A percentile compares a stretch with the other conserved stretches of the same genome.
Conservation (phyloP, 1,140 invertebrate species). For the Drosophila grimshawi region DNA sequence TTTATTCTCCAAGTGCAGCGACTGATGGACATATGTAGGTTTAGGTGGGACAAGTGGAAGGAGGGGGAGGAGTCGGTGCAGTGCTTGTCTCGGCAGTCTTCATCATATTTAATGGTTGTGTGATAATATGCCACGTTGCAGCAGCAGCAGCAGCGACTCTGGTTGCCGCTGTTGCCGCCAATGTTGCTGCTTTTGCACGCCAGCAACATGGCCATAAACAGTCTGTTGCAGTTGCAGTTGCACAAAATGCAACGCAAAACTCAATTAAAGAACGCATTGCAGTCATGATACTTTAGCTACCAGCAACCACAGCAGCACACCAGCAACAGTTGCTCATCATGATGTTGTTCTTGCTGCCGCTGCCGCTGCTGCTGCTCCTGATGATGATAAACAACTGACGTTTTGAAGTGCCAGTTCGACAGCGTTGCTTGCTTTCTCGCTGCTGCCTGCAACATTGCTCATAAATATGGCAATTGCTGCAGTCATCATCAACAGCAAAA, state of each 20-base stretch:
- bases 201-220: constrained; percentile 73
- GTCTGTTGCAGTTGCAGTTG: constrained; percentile 49
- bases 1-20: not conserved
- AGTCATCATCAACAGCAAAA: not conserved
- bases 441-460: constrained; percentile 42
- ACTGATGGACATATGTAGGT: constrained; percentile 17
- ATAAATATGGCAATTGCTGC: constrained; percentile 71
- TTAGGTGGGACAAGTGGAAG: not conserved
- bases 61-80: not conserved
- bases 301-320: too few species aligned
- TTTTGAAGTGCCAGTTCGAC: constrained; percentile 79
- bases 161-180: constrained; percentile 33
- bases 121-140: constrained; percentile 82
- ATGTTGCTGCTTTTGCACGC: constrained; percentile 39
- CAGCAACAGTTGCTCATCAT: constrained; percentile 25
- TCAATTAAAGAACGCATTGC: constrained; percentile 83
- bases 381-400: constrained; percentile 80
- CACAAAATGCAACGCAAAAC: constrained; percentile 75
- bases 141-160: constrained; percentile 26
- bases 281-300: constrained; percentile 63
- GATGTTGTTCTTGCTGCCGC: not conserved
- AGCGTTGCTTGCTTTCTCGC: constrained; percentile 35
- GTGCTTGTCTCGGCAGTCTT: constrained; percentile 71
- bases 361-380: constrained; percentile 14
- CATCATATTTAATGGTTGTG: constrained; percentile 84